Conservation (phyloP, 2,888 invertebrate species). For the Cantharis lateralis region DNA sequence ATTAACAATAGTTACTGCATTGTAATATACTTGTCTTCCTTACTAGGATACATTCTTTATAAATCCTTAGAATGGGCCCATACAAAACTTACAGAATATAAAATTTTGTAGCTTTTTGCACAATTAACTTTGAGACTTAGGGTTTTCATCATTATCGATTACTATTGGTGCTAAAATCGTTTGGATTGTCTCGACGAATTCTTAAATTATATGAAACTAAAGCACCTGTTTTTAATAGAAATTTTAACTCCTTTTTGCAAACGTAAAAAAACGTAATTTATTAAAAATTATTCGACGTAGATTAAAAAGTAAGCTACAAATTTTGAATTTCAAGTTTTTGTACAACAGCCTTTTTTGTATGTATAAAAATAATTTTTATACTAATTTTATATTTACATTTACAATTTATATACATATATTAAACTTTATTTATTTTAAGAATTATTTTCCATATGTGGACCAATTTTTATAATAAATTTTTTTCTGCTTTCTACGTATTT, state of each 20-base stretch:
- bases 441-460: constrained; percentile 23
- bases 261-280: no score
- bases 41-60: constrained; percentile 24
- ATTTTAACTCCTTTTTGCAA: no score
- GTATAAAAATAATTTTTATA: neutral
- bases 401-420: neutral
- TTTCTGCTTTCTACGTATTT: neutral
- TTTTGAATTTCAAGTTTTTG: neutral
- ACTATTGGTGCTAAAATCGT: neutral
- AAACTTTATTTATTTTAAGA: constrained; percentile 10
- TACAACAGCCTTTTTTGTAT: neutral
- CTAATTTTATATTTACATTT: neutral
- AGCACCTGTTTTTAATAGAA: no score
- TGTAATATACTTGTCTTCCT: constrained; percentile 18
- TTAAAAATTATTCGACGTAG: neutral
- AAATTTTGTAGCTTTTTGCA: neutral
- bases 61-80: constrained; percentile 5
- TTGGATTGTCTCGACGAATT: neutral
- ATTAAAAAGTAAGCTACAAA: neutral
- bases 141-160: neutral
- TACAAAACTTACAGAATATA: neutral
- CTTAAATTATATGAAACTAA: neutral
- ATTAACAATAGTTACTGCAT: neutral
- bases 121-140: neutral
- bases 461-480: constrained; percentile 24